Conservation (phyloP, 2,113 vertebrate genomes). For the Synchiropus splendidus region DNA sequence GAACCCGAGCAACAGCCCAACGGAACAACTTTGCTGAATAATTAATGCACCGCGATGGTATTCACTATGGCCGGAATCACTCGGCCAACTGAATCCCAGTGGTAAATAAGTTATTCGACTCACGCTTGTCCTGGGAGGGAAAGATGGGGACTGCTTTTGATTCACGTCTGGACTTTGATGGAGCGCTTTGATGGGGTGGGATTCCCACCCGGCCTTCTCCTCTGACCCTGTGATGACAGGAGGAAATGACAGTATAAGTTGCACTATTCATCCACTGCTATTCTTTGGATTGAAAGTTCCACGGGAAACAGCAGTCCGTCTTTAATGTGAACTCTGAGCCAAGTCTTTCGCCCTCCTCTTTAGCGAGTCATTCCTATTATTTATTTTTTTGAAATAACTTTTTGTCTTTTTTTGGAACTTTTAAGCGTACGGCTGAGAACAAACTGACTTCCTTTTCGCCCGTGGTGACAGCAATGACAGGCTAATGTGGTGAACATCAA, state of each 20-base stretch:
- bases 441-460: no score
- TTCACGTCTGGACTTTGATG: constrained; percentile 42
- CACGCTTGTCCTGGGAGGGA: constrained; percentile 25
- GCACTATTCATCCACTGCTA: constrained; percentile 53
- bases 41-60: no score
- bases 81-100: constrained; percentile 3
- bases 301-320: constrained; percentile 36
- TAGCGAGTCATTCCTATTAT: constrained; percentile 5
- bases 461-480: no score
- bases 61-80: no score
- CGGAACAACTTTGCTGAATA: no score
- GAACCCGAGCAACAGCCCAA: no score
- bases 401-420: no score
- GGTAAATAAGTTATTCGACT: constrained; percentile 15
- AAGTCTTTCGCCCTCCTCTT: constrained; percentile 5
- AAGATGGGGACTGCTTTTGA: constrained; percentile 29
- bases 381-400: no score
- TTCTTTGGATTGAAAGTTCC: constrained; percentile 40
- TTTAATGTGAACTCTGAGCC: constrained; percentile 46
- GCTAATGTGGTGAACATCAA: no score
- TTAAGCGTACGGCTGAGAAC: no score
- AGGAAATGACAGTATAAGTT: constrained; percentile 47
- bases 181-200: constrained; percentile 37
- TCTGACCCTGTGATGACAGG: constrained; percentile 40
- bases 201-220: constrained; percentile 29